Percentiles rank a stretch among this genome's conserved stretches.
Conservation (phyloP, 2,113 vertebrate genomes). For the Brachyistius frenatus region DNA sequence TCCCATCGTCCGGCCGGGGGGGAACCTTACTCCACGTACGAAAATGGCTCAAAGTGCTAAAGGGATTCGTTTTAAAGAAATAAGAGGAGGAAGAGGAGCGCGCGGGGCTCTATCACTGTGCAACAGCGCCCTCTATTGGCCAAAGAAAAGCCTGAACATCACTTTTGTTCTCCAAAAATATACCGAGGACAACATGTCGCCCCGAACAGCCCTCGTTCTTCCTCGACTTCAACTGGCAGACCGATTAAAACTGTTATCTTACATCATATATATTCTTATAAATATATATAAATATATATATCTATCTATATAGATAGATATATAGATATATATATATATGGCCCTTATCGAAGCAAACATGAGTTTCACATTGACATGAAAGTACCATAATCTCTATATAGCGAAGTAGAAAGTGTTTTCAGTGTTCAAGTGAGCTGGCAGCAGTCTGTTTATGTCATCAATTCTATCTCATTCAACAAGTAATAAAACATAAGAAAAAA, state of each 20-base stretch:
- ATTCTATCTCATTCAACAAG: constrained; percentile 84
- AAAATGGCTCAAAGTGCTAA: constrained; percentile 82
- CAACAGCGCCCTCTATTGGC: constrained; percentile 77
- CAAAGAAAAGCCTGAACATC: constrained; percentile 63
- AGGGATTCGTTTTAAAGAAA: constrained; percentile 74
- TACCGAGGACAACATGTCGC: constrained; percentile 51
- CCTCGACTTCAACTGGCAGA: constrained; percentile 71
- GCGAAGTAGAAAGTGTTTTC: constrained; percentile 88
- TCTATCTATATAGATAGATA: constrained; percentile 83
- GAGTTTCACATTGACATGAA: constrained; percentile 86
- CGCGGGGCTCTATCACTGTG: constrained; percentile 60
- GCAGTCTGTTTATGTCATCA: constrained; percentile 86
- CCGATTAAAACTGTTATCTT: constrained; percentile 82
- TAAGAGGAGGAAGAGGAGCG: constrained; percentile 58
- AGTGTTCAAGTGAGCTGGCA: constrained; percentile 88
- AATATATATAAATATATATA: constrained; percentile 83
- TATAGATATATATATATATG: constrained; percentile 83
- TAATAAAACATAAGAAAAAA: constrained; percentile 82
- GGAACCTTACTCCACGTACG: constrained; percentile 63
- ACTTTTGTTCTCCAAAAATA: constrained; percentile 70
- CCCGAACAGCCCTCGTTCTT: constrained; percentile 41
- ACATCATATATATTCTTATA: constrained; percentile 82
- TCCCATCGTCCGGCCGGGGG: constrained; percentile 54
- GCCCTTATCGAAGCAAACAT: constrained; percentile 86
- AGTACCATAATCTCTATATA: constrained; percentile 88